Percentiles rank a stretch among this genome's conserved stretches.
Conservation (phyloP, 2,888 invertebrate species). For the Physocephala rufipes region DNA sequence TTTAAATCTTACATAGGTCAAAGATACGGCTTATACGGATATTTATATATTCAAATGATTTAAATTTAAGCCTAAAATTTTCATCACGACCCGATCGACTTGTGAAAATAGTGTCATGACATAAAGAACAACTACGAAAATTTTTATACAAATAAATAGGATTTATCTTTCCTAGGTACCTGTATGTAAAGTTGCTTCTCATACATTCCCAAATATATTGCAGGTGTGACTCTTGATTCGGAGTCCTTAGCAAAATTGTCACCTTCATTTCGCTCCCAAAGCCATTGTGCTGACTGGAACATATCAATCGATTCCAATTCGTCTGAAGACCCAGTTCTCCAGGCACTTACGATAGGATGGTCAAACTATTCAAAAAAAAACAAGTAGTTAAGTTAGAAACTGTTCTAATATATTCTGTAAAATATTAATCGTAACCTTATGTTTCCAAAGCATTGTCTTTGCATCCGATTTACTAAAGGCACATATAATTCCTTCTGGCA, state of each 20-base stretch:
- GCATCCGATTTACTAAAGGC: slow-evolving; percentile 72
- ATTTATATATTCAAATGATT: no score
- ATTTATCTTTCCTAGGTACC: slow-evolving; percentile 43
- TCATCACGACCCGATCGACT: no score
- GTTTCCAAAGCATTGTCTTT: slow-evolving; percentile 74
- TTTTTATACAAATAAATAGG: neutral
- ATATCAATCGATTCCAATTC: slow-evolving; percentile 77
- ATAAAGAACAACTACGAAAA: no score
- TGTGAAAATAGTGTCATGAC: no score
- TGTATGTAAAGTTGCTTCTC: slow-evolving; percentile 75
- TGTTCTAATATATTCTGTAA: neutral
- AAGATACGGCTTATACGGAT: no score
- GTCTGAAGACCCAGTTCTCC: slow-evolving; percentile 77
- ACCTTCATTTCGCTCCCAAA: slow-evolving; percentile 64
- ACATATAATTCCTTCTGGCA: slow-evolving; percentile 78
- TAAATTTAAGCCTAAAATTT: no score
- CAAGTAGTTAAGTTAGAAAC: slow-evolving; percentile 6
- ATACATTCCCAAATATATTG: slow-evolving; percentile 87
- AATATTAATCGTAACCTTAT: slow-evolving; percentile 70
- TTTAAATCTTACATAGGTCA: no score
- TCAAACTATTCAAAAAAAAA: slow-evolving; percentile 71
- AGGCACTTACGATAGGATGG: slow-evolving; percentile 86
- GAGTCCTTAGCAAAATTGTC: slow-evolving; percentile 55
- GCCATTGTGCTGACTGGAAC: slow-evolving; percentile 72
- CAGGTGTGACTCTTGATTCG: slow-evolving; percentile 68